Base-by-base conservation (phyloP, 2,888 invertebrate species). In the Allolobophora icterica region DNA sequence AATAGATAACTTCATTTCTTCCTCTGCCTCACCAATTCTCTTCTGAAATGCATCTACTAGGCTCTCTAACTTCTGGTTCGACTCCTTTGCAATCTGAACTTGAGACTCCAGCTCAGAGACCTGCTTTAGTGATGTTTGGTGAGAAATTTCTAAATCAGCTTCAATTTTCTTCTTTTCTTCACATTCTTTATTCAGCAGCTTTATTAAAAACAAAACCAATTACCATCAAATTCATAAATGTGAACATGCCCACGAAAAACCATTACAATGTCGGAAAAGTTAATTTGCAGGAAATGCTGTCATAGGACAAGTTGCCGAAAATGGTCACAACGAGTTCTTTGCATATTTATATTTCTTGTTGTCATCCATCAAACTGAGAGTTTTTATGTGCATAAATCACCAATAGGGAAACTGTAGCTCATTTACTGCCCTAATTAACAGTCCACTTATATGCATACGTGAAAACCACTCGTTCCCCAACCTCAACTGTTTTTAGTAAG, bases 51-150 rank as follows among this genome's bases (percentile, higher is more conserved):
- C 34, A 87, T 87, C 35, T 8, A 87, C 87, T 6, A 35, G 87
- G 24, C 35, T 87, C 38, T 87, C 87, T 33, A 87, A 87, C n/a
- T 87, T 87, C 19, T 35, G 87, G 38, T 87, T 87, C 21, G 87
- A 87, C 35, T 87, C 87, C 87, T 87, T 87, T 87, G 87, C 87
- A 35, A 87, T 24, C 19, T 34, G 38, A 35, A 87, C 38, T 11
- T 87, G 21, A 35, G 87, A 87, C 87, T 87, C 38, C 38, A 87
- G 87, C 2, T 24, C 35, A 21, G 87, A 35, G 38, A 87, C n/a
- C 35, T 87, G 87, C 87, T 87, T 5, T 24, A 87, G 87, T 11
- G 87, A 87, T 5, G 87, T 87, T 38, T 34, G 34, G 0, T 35
- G 87, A 21, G 34, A 0, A 87, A 35, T 15, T 34, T 87, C 87